These are phyloP conservation scores for Capromys pilorides DNA, from an alignment of 2,797 vertebrate genomes.

Conservation along the genomic window DNA sequence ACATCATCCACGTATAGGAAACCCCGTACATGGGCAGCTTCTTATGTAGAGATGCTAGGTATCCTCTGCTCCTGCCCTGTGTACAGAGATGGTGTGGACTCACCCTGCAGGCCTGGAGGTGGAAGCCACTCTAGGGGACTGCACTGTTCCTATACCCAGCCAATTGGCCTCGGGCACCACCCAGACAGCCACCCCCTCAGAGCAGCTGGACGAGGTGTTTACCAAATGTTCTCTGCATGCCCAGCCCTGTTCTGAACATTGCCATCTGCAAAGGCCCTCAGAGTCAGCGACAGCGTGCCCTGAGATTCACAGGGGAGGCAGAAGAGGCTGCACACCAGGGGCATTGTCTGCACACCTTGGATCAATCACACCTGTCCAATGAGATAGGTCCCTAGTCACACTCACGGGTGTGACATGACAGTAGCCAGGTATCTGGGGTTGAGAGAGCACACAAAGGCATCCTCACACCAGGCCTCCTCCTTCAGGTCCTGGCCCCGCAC, in stretches of 20 bases:
- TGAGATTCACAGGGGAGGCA: rapidly evolving
- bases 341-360: background rate
- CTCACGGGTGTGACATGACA: background rate
- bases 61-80: background rate
- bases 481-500: background rate
- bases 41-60: background rate
- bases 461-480: background rate
- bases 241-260: background rate
- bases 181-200: too few relatives aligned
- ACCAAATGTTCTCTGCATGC: background rate
- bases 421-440: rapidly evolving
- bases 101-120: background rate
- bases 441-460: background rate
- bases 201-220: background rate
- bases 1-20: background rate
- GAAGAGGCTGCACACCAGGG: background rate
- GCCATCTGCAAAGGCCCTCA: background rate
- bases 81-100: background rate
- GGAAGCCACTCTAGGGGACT: background rate
- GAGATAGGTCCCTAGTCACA: background rate
- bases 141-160: background rate
- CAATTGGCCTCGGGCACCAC: background rate
- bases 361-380: too few relatives aligned
- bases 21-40: background rate
- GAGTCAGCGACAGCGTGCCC: rapidly evolving